Evolutionary conservation across 2,113 vertebrate species (phyloP), one percentile per base, ranked within the genome.

Genomic region (Thryonomys swinderianus): DNA sequence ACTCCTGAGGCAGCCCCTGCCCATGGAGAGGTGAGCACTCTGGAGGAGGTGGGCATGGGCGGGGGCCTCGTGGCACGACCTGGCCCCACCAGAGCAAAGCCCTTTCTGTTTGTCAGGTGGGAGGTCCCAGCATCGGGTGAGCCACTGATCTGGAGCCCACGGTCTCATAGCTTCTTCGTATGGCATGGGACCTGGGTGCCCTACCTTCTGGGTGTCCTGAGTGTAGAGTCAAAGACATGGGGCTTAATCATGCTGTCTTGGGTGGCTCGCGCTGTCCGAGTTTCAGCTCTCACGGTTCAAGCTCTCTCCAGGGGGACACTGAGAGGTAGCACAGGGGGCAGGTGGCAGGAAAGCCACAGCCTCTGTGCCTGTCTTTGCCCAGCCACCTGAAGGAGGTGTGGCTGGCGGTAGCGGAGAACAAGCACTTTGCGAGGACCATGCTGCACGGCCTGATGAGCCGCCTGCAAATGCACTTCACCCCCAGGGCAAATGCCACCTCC

Each of bases 331-430:
- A 2, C 12, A 45, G 66, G 66, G 27, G 40, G 23, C 48, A 51
- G 7, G 4, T 14, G 79, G 55, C 7, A 3, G 42, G 53, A 27
- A 30, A 30, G 78, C 62, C 83, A 34, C 34, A 11, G 17, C 6
- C 42, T 66, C n/a, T 40, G 20, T 79, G 18, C 30, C n/a, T 66
- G 21, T 88, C 45, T 88, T 55, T 85, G 45, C 61, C 51, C 23
- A 97, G 97, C 79, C 96, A 96, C 57, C 95, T 98, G 95, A 87
- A 2, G 0, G 94, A 98, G 64, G 92, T 98, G 93, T 98, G 97
- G 97, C 91, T 95, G 83, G 89, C 96, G 0, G 92, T 96, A 94
- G 95, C 95, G 0, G 86, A 97, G 84, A 97, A 96, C 0, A 6
- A 64, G 37, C 45, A 96, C 64, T 96, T 97, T 0, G 83, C 97